phyloP scores from a whole-genome alignment of 92 coral and sea anemone species.

The Phenganax marumi region DNA sequence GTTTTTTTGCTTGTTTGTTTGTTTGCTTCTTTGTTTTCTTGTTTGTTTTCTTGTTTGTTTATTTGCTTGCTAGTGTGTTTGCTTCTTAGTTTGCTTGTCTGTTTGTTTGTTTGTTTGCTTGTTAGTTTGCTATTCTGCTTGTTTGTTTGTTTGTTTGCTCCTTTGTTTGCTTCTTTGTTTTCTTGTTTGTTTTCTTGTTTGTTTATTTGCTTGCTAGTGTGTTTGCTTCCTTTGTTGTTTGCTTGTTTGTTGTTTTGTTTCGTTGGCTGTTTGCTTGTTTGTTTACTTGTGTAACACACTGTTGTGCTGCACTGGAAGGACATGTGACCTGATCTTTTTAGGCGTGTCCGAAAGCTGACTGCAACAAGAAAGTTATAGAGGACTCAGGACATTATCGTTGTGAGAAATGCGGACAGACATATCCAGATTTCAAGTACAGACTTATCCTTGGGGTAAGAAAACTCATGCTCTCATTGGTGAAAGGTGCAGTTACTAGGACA shows the following conservation, averaged over 20 bases:
- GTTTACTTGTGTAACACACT: no score
- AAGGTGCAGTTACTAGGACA: no score
- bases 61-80: background rate
- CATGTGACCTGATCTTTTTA: background rate
- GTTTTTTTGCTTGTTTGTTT: background rate
- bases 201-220: background rate
- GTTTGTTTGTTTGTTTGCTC: no score
- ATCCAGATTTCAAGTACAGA: constrained; percentile 80
- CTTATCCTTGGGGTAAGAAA: constrained; percentile 64
- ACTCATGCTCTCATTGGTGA: no score
- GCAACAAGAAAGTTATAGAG: constrained; percentile 90
- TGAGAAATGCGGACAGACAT: constrained; percentile 81
- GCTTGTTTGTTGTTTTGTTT: background rate
- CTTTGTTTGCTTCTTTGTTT: no score
- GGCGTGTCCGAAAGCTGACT: constrained; percentile 90
- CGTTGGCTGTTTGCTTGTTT: no score
- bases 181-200: background rate
- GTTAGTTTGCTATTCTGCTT: no score
- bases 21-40: no score
- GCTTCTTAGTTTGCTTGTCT: background rate
- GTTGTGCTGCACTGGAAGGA: no score
- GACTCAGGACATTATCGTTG: constrained; percentile 84
- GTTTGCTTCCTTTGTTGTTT: background rate
- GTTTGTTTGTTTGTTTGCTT: background rate
- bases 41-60: no score